phyloP scores from a whole-genome alignment of 2,797 vertebrate genomes.

The Fistularia commersonii region DNA sequence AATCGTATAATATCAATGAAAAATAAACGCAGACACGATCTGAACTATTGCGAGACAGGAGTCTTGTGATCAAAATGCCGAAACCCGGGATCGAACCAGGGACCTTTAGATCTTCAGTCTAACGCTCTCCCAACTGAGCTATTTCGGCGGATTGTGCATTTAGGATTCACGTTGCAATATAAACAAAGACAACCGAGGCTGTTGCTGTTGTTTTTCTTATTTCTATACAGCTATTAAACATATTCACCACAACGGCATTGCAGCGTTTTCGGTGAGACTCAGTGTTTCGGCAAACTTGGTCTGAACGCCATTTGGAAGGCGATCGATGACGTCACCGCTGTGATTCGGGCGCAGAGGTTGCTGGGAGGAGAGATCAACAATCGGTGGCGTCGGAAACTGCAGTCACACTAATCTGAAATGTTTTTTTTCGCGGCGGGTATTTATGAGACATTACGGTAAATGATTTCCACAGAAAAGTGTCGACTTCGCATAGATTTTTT shows the following conservation, averaged over 20 bases:
- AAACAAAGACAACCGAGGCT: too few species aligned
- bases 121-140: constrained; percentile 67
- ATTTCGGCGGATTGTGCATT: constrained; percentile 35
- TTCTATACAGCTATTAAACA: too few species aligned
- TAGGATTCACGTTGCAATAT: rapidly evolving
- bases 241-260: too few species aligned
- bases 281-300: neutral
- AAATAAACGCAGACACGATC: too few species aligned
- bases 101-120: constrained; percentile 67
- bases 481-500: too few species aligned
- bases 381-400: constrained; percentile 28
- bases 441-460: too few species aligned
- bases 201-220: neutral
- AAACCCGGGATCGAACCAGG: constrained; percentile 59
- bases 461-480: too few species aligned
- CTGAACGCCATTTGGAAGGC: neutral
- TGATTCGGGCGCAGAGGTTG: constrained; percentile 52
- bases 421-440: too few species aligned
- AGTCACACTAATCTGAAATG: too few species aligned
- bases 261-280: neutral
- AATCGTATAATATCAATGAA: too few species aligned
- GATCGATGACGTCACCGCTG: constrained; percentile 47
- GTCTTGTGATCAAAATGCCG: constrained; percentile 37
- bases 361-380: constrained; percentile 69
- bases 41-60: too few species aligned